Evolutionary conservation across 2,797 vertebrate genomes (phyloP).

Genomic region (Linurgus olivaceus): DNA sequence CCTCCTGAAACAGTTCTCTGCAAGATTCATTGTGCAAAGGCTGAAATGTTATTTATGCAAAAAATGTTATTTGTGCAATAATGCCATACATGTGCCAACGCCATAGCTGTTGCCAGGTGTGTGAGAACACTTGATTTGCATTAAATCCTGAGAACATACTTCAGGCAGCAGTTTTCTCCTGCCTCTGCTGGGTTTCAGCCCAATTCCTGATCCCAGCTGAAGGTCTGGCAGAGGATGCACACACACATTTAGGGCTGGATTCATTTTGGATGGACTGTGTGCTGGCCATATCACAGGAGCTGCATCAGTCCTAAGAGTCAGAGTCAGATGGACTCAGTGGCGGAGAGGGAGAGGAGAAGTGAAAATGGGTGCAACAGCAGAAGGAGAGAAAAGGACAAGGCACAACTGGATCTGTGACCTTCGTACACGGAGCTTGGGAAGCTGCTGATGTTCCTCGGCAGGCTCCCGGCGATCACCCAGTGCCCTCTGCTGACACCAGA

Average conservation of each 20-base stretch:
- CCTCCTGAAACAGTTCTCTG: neutral
- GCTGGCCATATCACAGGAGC: neutral
- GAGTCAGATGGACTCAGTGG: neutral
- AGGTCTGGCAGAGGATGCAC: neutral
- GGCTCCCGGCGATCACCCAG: neutral
- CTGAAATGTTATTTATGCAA: neutral
- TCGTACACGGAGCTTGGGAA: neutral
- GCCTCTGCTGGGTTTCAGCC: neutral
- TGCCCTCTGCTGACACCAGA: constrained; percentile 33
- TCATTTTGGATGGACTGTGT: neutral
- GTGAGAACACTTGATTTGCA: neutral
- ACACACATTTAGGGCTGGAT: neutral
- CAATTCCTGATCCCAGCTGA: neutral
- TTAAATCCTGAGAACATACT: neutral
- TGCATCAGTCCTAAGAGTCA: neutral
- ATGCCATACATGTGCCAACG: neutral
- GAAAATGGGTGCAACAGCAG: neutral
- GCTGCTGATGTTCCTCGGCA: accelerated
- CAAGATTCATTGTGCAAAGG: neutral
- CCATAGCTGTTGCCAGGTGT: neutral
- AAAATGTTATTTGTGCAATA: neutral
- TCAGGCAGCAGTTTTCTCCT: neutral
- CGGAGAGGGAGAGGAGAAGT: too few species aligned
- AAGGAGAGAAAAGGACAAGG: neutral
- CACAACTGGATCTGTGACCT: neutral